phyloP scores from a whole-genome alignment of 2,888 invertebrate genomes.

The Bembecia ichneumoniformis region DNA sequence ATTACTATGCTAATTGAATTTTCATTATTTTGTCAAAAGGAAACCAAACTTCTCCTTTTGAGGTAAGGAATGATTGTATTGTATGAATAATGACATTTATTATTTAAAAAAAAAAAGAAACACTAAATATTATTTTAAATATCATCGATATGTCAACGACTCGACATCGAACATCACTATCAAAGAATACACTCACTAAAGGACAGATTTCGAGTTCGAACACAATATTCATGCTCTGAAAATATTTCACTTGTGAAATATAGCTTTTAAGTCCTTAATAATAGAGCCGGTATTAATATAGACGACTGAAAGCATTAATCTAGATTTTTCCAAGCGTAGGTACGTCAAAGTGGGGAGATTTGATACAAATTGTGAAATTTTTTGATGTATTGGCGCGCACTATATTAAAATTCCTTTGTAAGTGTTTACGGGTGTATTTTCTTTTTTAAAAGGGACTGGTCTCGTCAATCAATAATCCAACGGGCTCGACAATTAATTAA shows the following conservation, averaged over 20 bases:
- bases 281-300: conserved; percentile 2
- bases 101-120: too few species aligned
- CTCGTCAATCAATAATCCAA: too few species aligned
- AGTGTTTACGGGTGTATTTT: too few species aligned
- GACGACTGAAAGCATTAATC: conserved; percentile 11
- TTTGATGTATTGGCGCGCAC: conserved; percentile 12
- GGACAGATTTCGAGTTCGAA: background rate
- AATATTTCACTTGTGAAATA: background rate
- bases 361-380: conserved; percentile 15
- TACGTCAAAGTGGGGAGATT: conserved; percentile 11
- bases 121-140: too few species aligned
- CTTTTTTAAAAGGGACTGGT: too few species aligned
- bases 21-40: too few species aligned
- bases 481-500: too few species aligned
- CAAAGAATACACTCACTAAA: background rate
- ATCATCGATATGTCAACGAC: background rate
- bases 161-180: background rate
- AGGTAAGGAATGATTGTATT: too few species aligned
- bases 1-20: too few species aligned
- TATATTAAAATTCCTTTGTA: background rate
- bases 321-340: conserved; percentile 15
- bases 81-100: too few species aligned
- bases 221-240: background rate
- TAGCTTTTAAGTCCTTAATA: background rate
- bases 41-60: too few species aligned